These are phyloP conservation scores for Athalia rosae DNA, from an alignment of 2,888 invertebrate genomes.

Conservation along the genomic window DNA sequence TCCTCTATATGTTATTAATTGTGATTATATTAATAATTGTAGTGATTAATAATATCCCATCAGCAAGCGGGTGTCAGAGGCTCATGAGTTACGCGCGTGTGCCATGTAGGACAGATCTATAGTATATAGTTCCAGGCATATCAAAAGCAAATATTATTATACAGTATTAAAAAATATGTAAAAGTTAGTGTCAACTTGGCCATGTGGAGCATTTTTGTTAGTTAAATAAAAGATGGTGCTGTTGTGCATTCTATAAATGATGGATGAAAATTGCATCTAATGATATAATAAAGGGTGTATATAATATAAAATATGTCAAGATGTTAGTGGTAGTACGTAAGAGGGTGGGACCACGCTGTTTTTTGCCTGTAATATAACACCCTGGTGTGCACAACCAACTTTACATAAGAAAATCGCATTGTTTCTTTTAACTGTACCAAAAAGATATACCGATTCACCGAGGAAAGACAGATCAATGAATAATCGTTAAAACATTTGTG, in stretches of 20 bases:
- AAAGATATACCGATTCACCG: conserved; percentile 13
- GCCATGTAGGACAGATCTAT: conserved; percentile 64
- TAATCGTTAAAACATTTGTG: neutral
- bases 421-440: conserved; percentile 9
- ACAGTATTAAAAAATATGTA: conserved; percentile 56
- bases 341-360: conserved; percentile 39
- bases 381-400: conserved; percentile 34
- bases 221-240: conserved; percentile 63
- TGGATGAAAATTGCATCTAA: conserved; percentile 67
- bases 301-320: conserved; percentile 57
- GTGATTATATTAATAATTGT: conserved; percentile 54
- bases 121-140: conserved; percentile 68
- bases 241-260: conserved; percentile 61
- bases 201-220: conserved; percentile 73
- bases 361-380: conserved; percentile 11
- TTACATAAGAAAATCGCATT: conserved; percentile 28
- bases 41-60: conserved; percentile 68
- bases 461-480: conserved; percentile 15
- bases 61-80: conserved; percentile 71
- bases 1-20: conserved; percentile 6
- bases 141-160: conserved; percentile 65
- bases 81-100: conserved; percentile 68
- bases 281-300: conserved; percentile 58
- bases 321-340: conserved; percentile 62
- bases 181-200: conserved; percentile 73